These are phyloP conservation scores for Macrotrachela quadricornifera DNA, from an alignment of 1,140 invertebrate genomes.

Conservation along the genomic window DNA sequence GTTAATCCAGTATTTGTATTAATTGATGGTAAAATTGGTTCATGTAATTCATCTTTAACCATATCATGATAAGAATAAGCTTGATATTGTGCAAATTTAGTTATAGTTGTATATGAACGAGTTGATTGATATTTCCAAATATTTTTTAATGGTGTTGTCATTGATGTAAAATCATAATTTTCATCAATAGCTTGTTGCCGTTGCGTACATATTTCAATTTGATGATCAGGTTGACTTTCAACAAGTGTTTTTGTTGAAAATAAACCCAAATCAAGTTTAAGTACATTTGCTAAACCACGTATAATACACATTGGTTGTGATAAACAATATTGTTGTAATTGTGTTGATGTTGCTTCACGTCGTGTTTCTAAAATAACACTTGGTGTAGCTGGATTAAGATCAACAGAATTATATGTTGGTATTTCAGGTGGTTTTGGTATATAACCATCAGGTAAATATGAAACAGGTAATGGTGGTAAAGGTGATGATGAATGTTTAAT, in stretches of 20 bases:
- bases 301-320: slow-evolving; percentile 90
- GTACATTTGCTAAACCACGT: slow-evolving; percentile 65
- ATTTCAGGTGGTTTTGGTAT: background rate
- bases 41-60: slow-evolving; percentile 37
- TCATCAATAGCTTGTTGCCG: slow-evolving; percentile 61
- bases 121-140: slow-evolving; percentile 80
- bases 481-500: background rate
- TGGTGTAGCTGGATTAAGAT: background rate
- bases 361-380: too few relatives aligned
- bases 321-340: slow-evolving; percentile 87
- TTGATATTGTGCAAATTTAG: slow-evolving; percentile 93
- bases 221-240: slow-evolving; percentile 91
- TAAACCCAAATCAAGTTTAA: slow-evolving; percentile 78
- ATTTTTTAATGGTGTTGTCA: slow-evolving; percentile 58
- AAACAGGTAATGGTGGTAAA: slow-evolving; percentile 1
- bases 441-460: too few relatives aligned
- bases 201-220: slow-evolving; percentile 81
- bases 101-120: slow-evolving; percentile 75
- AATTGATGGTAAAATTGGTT: background rate
- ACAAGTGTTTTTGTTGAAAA: slow-evolving; percentile 96
- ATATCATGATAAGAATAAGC: slow-evolving; percentile 90
- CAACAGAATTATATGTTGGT: background rate
- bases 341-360: slow-evolving; percentile 67
- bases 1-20: background rate
- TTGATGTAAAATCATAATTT: slow-evolving; percentile 42